Percentiles rank a stretch among this genome's conserved stretches.
These are phyloP conservation scores for Leucoma salicis DNA, from an alignment of 2,888 invertebrate species.

Conservation along the genomic window DNA sequence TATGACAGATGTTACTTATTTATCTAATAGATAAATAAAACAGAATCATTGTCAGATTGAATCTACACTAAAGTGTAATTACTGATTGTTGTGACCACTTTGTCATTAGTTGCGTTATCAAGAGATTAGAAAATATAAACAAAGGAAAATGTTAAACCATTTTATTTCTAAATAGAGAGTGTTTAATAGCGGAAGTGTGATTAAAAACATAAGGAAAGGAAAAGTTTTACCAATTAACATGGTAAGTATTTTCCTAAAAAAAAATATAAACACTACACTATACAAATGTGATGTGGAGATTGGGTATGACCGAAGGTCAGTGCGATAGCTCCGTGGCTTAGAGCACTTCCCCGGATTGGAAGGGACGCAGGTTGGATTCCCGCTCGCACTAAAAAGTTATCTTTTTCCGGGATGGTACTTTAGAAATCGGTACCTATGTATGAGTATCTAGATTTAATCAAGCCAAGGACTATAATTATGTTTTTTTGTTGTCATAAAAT, in stretches of 20 bases:
- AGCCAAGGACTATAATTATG: too few relatives aligned
- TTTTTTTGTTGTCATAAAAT: too few relatives aligned
- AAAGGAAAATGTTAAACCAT: neutral
- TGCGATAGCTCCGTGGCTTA: too few relatives aligned
- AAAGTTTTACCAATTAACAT: neutral
- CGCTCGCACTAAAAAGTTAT: too few relatives aligned
- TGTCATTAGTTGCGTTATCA: neutral
- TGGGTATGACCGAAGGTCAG: too few relatives aligned
- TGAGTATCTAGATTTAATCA: too few relatives aligned
- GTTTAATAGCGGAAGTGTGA: neutral
- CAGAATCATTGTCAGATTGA: neutral
- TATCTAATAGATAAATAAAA: neutral
- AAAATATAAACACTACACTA: too few relatives aligned
- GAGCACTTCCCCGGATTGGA: too few relatives aligned
- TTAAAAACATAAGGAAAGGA: neutral
- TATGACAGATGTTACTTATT: neutral
- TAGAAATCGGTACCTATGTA: too few relatives aligned
- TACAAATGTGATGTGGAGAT: too few relatives aligned
- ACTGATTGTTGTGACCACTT: neutral
- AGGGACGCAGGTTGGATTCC: too few relatives aligned
- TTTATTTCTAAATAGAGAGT: neutral
- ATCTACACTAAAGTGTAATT: neutral
- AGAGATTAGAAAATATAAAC: neutral
- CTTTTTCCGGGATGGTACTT: too few relatives aligned
- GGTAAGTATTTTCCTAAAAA: neutral